Base-by-base conservation (phyloP, 2,888 invertebrate species). In the Uloborus plumipes region DNA sequence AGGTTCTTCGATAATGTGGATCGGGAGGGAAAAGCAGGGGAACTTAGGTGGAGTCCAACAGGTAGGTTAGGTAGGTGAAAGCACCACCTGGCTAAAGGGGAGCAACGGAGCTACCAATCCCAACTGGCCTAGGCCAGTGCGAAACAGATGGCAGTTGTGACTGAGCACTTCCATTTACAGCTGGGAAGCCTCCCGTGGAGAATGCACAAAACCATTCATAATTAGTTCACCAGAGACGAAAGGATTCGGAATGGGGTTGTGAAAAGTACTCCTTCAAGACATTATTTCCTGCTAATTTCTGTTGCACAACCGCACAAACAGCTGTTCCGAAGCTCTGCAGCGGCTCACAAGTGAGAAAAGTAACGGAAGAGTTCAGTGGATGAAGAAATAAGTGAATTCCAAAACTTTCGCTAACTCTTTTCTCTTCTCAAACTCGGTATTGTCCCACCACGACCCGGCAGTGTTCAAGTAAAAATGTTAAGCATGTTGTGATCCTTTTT, bases 51-150 rank as follows among this genome's bases (percentile, higher is more conserved):
- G 47, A 26, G 51, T 58, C 50, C 67, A 76, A 72, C 31, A 65
- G 53, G 53, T 61, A 79, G 62, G 79, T 67, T 67, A 80, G 79
- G 73, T 80, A 72, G 73, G 67, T 69, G 20, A 51, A 66, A 59
- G 31, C 69, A 70, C 69, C 74, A 81, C 64, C 81, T 81, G 81
- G 74, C 59, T 47, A 65, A 73, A 67, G 49, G 55, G 73, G 69
- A 65, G 55, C 62, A 53, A 65, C 15, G 50, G 20, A 31, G 69
- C 39, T n/a, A 47, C 16, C 22, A 58, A 72, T 59, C 72, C 49
- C 64, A 55, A 16, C 20, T 26, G 75, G 66, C 70, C 58, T 39
- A 51, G 18, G 62, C 69, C 51, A 51, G 51, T 47, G 47, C 61
- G 26, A 65, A 39, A 78, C 78, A 78, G 78, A 71, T 78, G 78